Percentiles rank a stretch among this genome's conserved stretches.
Conservation (phyloP, 2,888 invertebrate genomes). For the Caenorhabditis angaria region DNA sequence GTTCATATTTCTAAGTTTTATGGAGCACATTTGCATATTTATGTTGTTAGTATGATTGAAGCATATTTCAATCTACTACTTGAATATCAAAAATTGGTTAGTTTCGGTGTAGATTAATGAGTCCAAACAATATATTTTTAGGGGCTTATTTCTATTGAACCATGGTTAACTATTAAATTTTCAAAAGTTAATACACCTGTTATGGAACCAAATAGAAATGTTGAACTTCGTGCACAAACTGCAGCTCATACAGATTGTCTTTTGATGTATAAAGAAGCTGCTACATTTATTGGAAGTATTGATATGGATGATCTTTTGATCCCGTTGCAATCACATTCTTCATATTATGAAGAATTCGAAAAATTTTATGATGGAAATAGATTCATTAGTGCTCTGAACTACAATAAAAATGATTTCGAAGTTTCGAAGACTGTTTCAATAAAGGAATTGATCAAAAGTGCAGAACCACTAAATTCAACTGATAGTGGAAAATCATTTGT, state of each 20-base stretch:
- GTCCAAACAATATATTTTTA: neutral
- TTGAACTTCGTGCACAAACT: constrained; percentile 50
- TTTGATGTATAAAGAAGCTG: constrained; percentile 38
- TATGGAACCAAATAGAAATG: constrained; percentile 49
- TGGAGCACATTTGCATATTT: constrained; percentile 23
- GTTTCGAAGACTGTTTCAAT: neutral
- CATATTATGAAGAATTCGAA: constrained; percentile 38
- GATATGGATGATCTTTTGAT: constrained; percentile 34
- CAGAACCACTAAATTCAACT: constrained; percentile 2
- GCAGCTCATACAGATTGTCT: constrained; percentile 53
- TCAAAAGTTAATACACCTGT: constrained; percentile 23
- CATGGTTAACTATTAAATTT: constrained; percentile 46
- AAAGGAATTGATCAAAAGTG: constrained; percentile 15
- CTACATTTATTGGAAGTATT: constrained; percentile 30
- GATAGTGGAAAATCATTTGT: constrained; percentile 18
- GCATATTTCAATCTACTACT: constrained; percentile 9
- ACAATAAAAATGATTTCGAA: constrained; percentile 13
- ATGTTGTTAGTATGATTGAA: constrained; percentile 16
- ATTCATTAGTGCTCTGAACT: constrained; percentile 25
- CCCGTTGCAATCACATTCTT: constrained; percentile 13
- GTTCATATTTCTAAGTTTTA: constrained; percentile 7
- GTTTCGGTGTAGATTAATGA: neutral
- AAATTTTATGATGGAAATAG: constrained; percentile 21
- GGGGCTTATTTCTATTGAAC: constrained; percentile 39
- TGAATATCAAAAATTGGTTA: constrained; percentile 13